Base-by-base conservation (phyloP, 2,888 invertebrate species). In the Xestoiulus laeticollis region DNA sequence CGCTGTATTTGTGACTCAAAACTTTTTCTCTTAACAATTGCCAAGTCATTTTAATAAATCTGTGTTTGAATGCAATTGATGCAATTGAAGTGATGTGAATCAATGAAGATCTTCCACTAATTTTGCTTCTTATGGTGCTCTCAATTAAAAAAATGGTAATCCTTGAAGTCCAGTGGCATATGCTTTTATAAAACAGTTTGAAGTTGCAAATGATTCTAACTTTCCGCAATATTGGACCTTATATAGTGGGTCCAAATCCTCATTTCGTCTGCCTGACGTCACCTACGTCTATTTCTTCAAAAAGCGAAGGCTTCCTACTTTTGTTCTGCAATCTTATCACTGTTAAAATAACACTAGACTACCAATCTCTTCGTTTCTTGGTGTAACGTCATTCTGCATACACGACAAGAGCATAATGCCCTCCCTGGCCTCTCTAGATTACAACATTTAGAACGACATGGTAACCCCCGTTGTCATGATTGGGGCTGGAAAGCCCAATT, bases 241-340 rank as follows among this genome's bases (percentile, higher is more conserved):
- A 68, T 68, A 68, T 68, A 48, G 14, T 6, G 68, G 68, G 68
- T 1, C 68, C 26, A 68, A 68, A 68, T 19, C 68, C 26, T 68
- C 26, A 14, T 68, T 68, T 68, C 68, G 19, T 59, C 59, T 59
- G 8, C 68, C 68, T 68, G 68, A 68, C 68, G 68, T 68, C 68
- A 68, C 26, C 68, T n/a, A 6, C 4, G 68, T 26, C 68, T 68
- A n/a, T 19, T 59, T 59, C 59, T 68, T 68, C 10, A 68, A 68
- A 38, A 38, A 38, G 26, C 14, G 68, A 68, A 68, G 68, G 26
- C 22, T 68, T 68, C 10, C 68, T 10, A 26, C 68, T 68, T 68
- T 68, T 68, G 68, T 68, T 26, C 68, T 26, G 68, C 26, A 68
- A 68, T 68, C 68, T 68, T 68, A 68, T 68, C 68, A 26, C 14